A percentile compares a stretch with the other conserved stretches of the same genome.
Evolutionary conservation across 2,888 invertebrate genomes (phyloP).

Genomic region (Dicycla oo): DNA sequence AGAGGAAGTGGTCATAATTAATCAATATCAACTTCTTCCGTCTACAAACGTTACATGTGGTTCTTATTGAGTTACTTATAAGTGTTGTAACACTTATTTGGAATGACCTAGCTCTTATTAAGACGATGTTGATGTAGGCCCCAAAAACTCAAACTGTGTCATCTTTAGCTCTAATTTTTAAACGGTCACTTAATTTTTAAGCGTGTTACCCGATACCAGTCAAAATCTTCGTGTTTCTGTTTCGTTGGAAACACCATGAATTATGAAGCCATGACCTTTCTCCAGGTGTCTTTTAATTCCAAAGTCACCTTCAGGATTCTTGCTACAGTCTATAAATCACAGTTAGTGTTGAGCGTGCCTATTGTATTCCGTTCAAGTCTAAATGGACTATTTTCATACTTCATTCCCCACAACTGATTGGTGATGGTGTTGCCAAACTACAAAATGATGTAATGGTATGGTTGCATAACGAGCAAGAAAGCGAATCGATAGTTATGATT

Average conservation of each 20-base stretch:
- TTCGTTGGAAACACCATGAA: conserved; percentile 33
- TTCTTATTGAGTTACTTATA: not conserved
- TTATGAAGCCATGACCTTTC: conserved; percentile 42
- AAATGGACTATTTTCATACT: conserved; percentile 36
- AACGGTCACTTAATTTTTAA: not conserved
- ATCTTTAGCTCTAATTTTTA: conserved; percentile 1
- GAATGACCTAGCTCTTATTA: not conserved
- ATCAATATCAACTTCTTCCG: conserved; percentile 49
- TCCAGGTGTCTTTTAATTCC: conserved; percentile 45
- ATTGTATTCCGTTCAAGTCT: conserved; percentile 27
- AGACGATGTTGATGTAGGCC: not conserved
- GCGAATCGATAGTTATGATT: conserved; percentile 35
- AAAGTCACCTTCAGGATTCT: conserved; percentile 52
- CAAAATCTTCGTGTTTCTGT: conserved; percentile 7
- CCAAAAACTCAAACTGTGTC: not conserved
- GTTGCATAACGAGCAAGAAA: conserved; percentile 46
- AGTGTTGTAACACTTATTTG: not conserved
- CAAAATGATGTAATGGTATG: conserved; percentile 43
- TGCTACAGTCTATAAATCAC: conserved; percentile 45
- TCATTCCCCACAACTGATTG: conserved; percentile 22
- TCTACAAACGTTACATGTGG: not conserved
- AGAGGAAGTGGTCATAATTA: conserved; percentile 45
- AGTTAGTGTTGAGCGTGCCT: conserved; percentile 41
- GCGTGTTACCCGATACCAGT: not conserved
- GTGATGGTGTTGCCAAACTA: conserved; percentile 34